phyloP scores from a whole-genome alignment of 2,113 vertebrate species.

The Cynopterus brachyotis region DNA sequence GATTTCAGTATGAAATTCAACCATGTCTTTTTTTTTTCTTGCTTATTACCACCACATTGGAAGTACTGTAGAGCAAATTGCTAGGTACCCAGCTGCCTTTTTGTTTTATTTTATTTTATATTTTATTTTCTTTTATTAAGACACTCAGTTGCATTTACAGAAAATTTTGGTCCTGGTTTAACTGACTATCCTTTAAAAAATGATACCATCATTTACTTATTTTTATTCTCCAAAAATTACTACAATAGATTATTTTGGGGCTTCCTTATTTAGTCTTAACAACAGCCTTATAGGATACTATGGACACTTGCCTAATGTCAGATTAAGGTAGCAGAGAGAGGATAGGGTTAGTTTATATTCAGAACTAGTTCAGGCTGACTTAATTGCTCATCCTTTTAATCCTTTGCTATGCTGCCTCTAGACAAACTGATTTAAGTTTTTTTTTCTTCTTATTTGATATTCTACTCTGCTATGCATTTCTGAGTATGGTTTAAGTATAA shows the following conservation, averaged over 20 bases:
- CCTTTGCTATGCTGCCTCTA: background rate
- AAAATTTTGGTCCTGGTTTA: background rate
- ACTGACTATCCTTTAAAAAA: background rate
- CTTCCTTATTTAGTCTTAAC: background rate
- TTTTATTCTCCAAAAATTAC: background rate
- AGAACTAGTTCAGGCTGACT: background rate
- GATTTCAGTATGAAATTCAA: background rate
- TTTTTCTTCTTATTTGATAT: background rate
- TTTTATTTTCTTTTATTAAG: background rate
- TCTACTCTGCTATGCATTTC: background rate
- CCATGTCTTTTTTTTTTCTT: background rate
- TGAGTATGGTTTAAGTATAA: background rate
- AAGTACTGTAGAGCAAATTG: background rate
- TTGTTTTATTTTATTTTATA: background rate
- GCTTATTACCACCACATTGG: background rate
- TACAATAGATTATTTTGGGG: background rate
- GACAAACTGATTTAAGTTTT: background rate
- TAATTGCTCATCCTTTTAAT: background rate
- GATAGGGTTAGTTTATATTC: background rate
- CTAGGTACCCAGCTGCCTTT: background rate
- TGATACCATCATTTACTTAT: background rate
- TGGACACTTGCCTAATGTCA: background rate
- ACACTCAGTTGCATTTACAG: background rate
- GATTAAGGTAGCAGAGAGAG: rapidly evolving
- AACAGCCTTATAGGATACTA: background rate